phyloP scores from a whole-genome alignment of 2,797 vertebrate genomes.

The Diplodus sargus region DNA sequence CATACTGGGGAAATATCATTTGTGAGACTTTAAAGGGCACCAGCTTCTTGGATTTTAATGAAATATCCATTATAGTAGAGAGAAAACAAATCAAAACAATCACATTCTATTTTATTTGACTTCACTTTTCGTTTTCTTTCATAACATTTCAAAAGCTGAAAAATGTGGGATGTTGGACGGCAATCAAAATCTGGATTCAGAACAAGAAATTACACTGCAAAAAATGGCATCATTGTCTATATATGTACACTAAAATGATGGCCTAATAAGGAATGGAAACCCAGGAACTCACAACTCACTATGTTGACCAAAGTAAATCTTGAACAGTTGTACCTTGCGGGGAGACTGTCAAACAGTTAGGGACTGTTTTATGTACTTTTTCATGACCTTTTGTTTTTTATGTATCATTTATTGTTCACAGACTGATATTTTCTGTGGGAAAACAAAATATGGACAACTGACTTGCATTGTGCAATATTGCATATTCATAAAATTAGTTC shows the following conservation, averaged over 20 bases:
- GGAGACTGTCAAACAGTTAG: background rate
- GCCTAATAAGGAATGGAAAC: background rate
- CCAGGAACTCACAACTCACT: background rate
- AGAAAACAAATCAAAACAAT: constrained; percentile 8
- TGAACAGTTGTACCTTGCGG: background rate
- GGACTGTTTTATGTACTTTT: background rate
- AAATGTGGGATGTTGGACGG: background rate
- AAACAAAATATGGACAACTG: too few relatives aligned
- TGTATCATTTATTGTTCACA: background rate
- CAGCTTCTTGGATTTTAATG: constrained; percentile 18
- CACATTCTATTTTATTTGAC: background rate
- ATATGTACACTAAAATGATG: background rate
- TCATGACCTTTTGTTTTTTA: background rate
- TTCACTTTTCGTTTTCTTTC: background rate
- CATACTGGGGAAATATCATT: constrained; percentile 26
- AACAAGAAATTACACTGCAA: background rate
- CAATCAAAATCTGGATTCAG: background rate
- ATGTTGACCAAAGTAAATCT: background rate
- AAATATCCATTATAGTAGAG: constrained; percentile 5
- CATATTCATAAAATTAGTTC: too few relatives aligned
- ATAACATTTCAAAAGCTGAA: background rate
- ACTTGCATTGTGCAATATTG: too few relatives aligned
- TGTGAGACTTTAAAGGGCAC: constrained; percentile 21
- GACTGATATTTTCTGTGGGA: background rate
- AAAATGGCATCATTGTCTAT: background rate